These are phyloP conservation scores for Rhagonycha lutea DNA, from an alignment of 2,888 invertebrate species.

Conservation along the genomic window DNA sequence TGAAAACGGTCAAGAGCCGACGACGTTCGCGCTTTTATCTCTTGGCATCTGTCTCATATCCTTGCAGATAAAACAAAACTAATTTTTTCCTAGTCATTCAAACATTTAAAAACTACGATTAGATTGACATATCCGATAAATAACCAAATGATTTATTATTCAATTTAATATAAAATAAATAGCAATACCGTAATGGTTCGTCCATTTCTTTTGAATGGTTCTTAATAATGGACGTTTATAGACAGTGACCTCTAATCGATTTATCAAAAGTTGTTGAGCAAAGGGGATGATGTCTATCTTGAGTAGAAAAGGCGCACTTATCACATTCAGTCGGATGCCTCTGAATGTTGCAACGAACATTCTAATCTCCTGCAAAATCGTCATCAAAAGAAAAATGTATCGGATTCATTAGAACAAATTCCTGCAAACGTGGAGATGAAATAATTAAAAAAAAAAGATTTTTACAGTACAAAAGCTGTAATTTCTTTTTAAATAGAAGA, in stretches of 20 bases:
- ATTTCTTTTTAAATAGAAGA: not conserved
- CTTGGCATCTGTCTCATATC: not conserved
- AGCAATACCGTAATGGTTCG: not conserved
- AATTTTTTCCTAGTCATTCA: not conserved
- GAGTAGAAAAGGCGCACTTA: constrained; percentile 14
- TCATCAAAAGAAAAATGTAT: not conserved
- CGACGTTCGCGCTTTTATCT: not conserved
- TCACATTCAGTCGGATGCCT: constrained; percentile 14
- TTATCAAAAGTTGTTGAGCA: constrained; percentile 16
- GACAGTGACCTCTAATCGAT: constrained; percentile 6
- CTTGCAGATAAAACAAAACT: not conserved
- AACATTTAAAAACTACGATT: not conserved
- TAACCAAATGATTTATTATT: not conserved
- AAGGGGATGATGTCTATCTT: constrained; percentile 15
- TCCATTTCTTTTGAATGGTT: not conserved
- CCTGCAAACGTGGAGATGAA: not conserved
- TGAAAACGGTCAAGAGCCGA: constrained; percentile 1
- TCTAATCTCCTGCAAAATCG: not conserved
- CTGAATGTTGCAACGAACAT: constrained; percentile 6
- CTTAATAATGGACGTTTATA: not conserved
- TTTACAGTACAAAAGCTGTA: not conserved
- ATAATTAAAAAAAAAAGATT: not conserved
- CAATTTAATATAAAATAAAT: not conserved
- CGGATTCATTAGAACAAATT: not conserved
- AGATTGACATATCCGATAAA: not conserved